A percentile compares a stretch with the other conserved stretches of the same genome.
phyloP scores from a whole-genome alignment of 2,888 invertebrate genomes.

The Tachina lurida region DNA sequence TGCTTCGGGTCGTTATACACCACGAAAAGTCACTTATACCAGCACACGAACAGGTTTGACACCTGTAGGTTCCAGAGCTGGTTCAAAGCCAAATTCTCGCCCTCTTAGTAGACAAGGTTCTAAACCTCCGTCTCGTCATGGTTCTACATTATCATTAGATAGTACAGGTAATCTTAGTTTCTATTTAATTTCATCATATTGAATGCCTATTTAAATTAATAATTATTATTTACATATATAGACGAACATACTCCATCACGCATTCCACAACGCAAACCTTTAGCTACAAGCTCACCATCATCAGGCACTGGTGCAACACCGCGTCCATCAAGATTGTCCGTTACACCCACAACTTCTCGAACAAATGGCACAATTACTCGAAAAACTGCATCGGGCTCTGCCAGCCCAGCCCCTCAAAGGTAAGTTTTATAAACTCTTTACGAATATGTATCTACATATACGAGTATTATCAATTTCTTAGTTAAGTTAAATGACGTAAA shows the following conservation, averaged over 20 bases:
- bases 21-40: conserved; percentile 86
- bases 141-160: conserved; percentile 94
- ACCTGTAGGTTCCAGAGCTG: conserved; percentile 89
- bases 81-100: conserved; percentile 92
- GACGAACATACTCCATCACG: conserved; percentile 87
- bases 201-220: neutral
- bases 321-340: conserved; percentile 84
- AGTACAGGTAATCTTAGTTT: conserved; percentile 87
- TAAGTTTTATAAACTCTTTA: conserved; percentile 79
- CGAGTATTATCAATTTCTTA: neutral
- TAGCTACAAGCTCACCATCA: conserved; percentile 85
- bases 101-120: conserved; percentile 93
- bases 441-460: neutral
- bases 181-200: neutral
- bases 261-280: conserved; percentile 89
- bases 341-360: conserved; percentile 85
- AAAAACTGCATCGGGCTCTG: conserved; percentile 89
- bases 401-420: conserved; percentile 91
- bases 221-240: conserved; percentile 55
- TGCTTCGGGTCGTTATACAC: conserved; percentile 84
- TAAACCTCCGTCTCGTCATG: conserved; percentile 96
- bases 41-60: conserved; percentile 87
- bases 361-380: conserved; percentile 85
- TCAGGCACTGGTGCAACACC: conserved; percentile 84
- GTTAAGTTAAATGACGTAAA: too few species aligned